Percentiles rank a stretch among this genome's conserved stretches.
phyloP scores from a whole-genome alignment of 2,888 invertebrate genomes.

The Chirona hameri region DNA sequence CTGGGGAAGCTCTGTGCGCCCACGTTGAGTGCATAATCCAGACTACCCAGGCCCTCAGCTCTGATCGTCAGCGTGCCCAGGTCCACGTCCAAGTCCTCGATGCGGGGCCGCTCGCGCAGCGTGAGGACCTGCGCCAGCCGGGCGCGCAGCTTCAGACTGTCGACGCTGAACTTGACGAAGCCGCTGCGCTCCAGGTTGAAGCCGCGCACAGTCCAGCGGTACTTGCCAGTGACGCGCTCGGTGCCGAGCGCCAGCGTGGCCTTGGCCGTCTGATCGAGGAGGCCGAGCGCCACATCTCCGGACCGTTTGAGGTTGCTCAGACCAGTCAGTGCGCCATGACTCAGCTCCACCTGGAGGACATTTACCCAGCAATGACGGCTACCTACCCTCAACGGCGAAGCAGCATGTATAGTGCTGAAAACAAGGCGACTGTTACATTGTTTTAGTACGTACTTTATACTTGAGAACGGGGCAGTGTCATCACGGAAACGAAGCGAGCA shows the following conservation, averaged over 20 bases:
- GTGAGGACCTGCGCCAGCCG: constrained; percentile 1
- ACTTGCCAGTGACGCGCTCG: constrained; percentile 8
- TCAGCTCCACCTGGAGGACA: neutral
- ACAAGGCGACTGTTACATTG: too few relatives aligned
- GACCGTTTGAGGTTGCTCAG: constrained; percentile 3
- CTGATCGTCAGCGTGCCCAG: neutral
- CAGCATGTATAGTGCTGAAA: too few relatives aligned
- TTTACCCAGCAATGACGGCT: too few relatives aligned
- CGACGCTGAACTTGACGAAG: constrained; percentile 28
- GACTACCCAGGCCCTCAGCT: neutral
- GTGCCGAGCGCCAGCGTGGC: constrained; percentile 9
- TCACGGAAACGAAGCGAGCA: too few relatives aligned
- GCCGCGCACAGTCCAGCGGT: constrained; percentile 24
- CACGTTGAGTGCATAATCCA: constrained; percentile 24
- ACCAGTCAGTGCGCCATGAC: neutral
- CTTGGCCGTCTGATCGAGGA: neutral
- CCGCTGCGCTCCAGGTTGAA: constrained; percentile 25
- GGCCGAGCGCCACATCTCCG: neutral
- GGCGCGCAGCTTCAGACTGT: constrained; percentile 24
- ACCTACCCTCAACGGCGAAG: too few relatives aligned
- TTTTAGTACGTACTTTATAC: too few relatives aligned
- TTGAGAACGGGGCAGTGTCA: too few relatives aligned
- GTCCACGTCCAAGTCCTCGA: constrained; percentile 24
- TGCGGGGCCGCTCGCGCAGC: neutral
- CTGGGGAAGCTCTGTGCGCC: neutral